A percentile compares a stretch with the other conserved stretches of the same genome.
phyloP scores from a whole-genome alignment of 2,113 vertebrate species.

The Panurus biarmicus region DNA sequence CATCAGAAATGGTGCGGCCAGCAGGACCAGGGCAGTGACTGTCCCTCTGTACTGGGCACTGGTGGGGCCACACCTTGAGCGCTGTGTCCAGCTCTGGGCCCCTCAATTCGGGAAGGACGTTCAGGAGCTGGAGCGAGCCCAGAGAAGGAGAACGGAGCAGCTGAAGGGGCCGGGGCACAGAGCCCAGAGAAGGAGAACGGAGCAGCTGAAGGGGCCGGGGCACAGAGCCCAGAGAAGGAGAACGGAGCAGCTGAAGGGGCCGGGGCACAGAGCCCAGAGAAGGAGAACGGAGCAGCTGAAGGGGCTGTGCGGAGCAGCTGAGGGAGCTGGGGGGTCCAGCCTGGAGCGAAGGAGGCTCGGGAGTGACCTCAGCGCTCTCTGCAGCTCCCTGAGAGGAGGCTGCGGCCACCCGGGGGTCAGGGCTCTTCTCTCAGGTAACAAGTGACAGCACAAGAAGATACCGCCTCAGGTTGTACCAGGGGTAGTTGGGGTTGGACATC shows the following conservation, averaged over 20 bases:
- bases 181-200: too few species aligned
- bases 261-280: too few species aligned
- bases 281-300: not conserved
- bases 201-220: too few species aligned
- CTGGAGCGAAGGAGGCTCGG: not conserved
- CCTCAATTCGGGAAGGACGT: accelerated
- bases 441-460: too few species aligned
- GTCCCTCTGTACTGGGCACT: accelerated
- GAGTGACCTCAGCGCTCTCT: accelerated
- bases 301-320: not conserved
- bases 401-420: accelerated
- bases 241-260: not conserved
- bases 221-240: accelerated
- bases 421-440: not conserved
- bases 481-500: too few species aligned
- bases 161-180: not conserved
- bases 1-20: accelerated
- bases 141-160: not conserved
- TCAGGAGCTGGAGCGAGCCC: accelerated
- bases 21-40: not conserved
- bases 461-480: not conserved
- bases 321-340: not conserved
- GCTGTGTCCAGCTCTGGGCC: not conserved
- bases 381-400: accelerated
- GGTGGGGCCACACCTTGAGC: not conserved